Base-by-base conservation (phyloP, 2,888 invertebrate species). In the Girardia tigrina region DNA sequence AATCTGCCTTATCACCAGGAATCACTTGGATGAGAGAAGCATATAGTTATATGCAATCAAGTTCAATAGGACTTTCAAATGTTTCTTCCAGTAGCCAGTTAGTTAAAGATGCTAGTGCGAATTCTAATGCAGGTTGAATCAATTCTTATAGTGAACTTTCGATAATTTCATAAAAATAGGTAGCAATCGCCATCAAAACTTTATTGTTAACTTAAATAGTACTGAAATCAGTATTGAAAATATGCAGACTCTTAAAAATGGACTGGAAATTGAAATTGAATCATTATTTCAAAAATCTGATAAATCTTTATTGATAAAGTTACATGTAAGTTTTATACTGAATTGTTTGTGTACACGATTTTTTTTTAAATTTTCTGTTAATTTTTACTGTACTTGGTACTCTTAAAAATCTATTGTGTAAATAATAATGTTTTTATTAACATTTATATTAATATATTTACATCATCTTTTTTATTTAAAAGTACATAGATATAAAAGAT, bases 191-290 rank as follows among this genome's bases (percentile, higher is more conserved):
- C 72, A 20, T 23, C 70, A 73, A 42, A 26, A 76, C 6, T 83
- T 84, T 20, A 83, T 91, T 89, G 89, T 89, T 27, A 89, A 91
- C 80, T 84, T 94, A 79, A 94, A 92, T 84, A 94, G 94, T 84
- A 90, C 92, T 12, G 94, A 94, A 82, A 88, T 90, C 71, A 91
- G 94, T 79, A 90, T 90, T 78, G 93, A 94, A 82, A 93, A 92
- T 85, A 88, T 94, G 71, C 90, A 90, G 82, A 90, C 91, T 0
- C 86, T 98, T 36, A 90, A 91, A 81, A 87, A 87, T 78, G 90
- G 89, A 78, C 88, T 94, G 79, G 87, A 89, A 80, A 87, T 87
- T 75, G 90, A 89, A 82, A 90, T 90, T 26, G 87, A 87, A 72
- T 86, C 73, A 20, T 26, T 78, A 23, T 73, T 70, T 77, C 42